Evolutionary conservation across 2,888 invertebrate species (phyloP).

Genomic region (Spatulosminthurus flaviceps): DNA sequence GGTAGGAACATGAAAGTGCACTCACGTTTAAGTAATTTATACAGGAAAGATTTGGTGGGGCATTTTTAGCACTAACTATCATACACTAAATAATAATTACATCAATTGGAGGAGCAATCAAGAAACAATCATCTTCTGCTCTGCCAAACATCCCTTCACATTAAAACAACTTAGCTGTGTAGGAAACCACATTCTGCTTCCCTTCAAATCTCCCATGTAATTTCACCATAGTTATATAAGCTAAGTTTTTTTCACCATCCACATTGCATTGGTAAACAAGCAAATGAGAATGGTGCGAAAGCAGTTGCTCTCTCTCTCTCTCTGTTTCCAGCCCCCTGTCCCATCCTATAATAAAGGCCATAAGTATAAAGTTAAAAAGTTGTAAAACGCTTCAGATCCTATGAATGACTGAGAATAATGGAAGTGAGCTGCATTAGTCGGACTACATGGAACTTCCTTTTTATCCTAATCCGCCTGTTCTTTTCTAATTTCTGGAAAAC

Average conservation of each 20-base stretch:
- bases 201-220: too few species aligned
- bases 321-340: too few species aligned
- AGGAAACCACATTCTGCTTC: neutral
- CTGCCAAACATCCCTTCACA: constrained; percentile 6
- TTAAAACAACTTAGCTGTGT: neutral
- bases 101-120: constrained; percentile 1
- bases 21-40: neutral
- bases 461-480: neutral
- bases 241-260: too few species aligned
- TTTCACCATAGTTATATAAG: too few species aligned
- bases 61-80: constrained; percentile 2
- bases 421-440: neutral
- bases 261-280: too few species aligned
- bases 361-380: neutral
- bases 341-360: too few species aligned
- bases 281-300: too few species aligned
- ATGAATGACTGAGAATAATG: neutral
- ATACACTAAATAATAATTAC: constrained; percentile 13
- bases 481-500: constrained; percentile 1
- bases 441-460: neutral
- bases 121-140: constrained; percentile 5
- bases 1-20: constrained; percentile 7
- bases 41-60: neutral
- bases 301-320: too few species aligned
- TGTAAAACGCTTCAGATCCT: constrained; percentile 4